Evolutionary conservation across 2,113 vertebrate species (phyloP).

Genomic region (Silurus asotus): DNA sequence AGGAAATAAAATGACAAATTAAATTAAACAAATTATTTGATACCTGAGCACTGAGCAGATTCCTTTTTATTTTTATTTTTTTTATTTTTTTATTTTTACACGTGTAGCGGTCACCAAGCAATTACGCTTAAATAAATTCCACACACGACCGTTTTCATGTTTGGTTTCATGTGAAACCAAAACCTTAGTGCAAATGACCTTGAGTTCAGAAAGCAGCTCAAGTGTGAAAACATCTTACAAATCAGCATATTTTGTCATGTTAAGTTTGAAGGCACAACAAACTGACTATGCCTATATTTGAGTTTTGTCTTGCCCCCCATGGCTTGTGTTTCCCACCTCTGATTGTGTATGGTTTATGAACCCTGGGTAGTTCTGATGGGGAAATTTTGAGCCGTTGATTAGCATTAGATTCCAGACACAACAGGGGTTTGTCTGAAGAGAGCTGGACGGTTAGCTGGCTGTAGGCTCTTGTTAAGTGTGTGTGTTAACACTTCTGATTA

Average conservation of each 20-base stretch:
- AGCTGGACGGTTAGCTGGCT: slow-evolving; percentile 30
- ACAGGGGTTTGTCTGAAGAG: slow-evolving; percentile 19
- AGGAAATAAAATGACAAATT: neutral
- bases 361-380: neutral
- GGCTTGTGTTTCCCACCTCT: slow-evolving; percentile 26
- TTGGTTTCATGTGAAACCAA: neutral
- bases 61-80: neutral
- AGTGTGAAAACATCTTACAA: neutral
- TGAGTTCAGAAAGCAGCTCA: neutral
- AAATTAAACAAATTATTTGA: neutral
- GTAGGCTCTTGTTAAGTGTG: neutral
- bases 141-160: neutral
- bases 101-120: neutral
- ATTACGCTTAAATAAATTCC: neutral
- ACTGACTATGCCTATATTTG: neutral
- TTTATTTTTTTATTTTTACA: too few species aligned
- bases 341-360: slow-evolving; percentile 1
- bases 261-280: neutral
- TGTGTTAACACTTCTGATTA: slow-evolving; percentile 35
- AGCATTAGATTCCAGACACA: neutral
- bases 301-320: slow-evolving; percentile 8
- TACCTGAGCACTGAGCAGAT: neutral
- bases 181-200: neutral
- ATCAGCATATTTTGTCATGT: slow-evolving; percentile 12
- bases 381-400: slow-evolving; percentile 10